These are phyloP conservation scores for Aphrophora alni DNA, from an alignment of 2,888 invertebrate genomes.

Conservation along the genomic window DNA sequence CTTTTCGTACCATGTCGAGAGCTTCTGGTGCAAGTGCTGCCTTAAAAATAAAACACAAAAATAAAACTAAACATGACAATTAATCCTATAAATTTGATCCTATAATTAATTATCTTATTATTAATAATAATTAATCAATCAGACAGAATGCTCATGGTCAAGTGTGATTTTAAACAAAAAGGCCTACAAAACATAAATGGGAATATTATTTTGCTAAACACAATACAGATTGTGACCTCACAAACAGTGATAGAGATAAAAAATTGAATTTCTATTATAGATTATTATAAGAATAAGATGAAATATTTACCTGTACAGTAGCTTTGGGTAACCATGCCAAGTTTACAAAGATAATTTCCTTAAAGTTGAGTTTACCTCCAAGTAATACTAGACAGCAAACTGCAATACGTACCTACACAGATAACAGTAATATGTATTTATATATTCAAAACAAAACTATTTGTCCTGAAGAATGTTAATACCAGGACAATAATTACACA, in stretches of 20 bases:
- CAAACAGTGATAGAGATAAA: no score
- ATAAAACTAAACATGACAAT: not conserved
- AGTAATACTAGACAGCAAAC: slow-evolving; percentile 60
- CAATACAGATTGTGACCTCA: no score
- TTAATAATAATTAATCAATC: not conserved
- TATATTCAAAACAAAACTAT: not conserved
- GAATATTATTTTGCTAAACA: no score
- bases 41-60: slow-evolving; percentile 57
- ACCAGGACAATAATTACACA: no score
- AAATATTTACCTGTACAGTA: slow-evolving; percentile 70
- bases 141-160: not conserved
- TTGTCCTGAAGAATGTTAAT: not conserved
- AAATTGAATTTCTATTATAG: no score
- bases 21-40: slow-evolving; percentile 71
- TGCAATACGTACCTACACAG: slow-evolving; percentile 60
- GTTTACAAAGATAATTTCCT: slow-evolving; percentile 73
- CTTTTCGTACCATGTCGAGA: slow-evolving; percentile 61
- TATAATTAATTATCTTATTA: not conserved
- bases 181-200: no score
- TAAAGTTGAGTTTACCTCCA: slow-evolving; percentile 63
- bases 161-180: no score
- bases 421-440: not conserved
- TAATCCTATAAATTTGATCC: not conserved
- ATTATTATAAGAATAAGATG: no score
- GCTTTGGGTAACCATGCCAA: slow-evolving; percentile 78